Percentiles rank a stretch among this genome's conserved stretches.
phyloP scores from a whole-genome alignment of 2,888 invertebrate genomes.

The Lepeophtheirus nordmannii region DNA sequence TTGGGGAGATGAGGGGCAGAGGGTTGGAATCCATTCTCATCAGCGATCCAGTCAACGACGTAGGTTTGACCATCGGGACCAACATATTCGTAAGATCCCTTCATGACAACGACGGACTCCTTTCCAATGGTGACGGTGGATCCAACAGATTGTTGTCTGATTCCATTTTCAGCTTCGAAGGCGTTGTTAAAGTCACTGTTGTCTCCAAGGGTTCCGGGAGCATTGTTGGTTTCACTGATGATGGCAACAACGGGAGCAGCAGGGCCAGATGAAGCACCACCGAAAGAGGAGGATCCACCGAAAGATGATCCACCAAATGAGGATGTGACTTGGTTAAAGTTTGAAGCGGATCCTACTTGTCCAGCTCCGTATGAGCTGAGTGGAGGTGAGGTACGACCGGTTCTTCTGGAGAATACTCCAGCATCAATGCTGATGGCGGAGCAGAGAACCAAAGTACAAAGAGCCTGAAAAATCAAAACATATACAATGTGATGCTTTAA shows the following conservation, averaged over 20 bases:
- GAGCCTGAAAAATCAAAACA: neutral
- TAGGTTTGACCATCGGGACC: constrained; percentile 18
- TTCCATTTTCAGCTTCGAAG: constrained; percentile 24
- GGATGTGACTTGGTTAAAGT: neutral
- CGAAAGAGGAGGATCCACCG: neutral
- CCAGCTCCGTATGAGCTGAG: neutral
- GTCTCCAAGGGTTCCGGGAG: constrained; percentile 3
- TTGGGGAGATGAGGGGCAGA: constrained; percentile 19
- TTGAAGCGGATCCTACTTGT: neutral
- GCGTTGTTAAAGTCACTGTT: constrained; percentile 13
- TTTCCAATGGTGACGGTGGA: constrained; percentile 13
- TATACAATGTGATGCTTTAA: too few relatives aligned
- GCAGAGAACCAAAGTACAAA: neutral
- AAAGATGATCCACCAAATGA: neutral
- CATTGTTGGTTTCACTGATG: neutral
- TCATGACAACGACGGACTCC: constrained; percentile 17
- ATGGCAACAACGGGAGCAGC: neutral
- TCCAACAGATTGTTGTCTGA: constrained; percentile 13
- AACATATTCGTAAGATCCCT: constrained; percentile 21
- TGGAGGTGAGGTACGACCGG: neutral
- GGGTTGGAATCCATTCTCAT: constrained; percentile 23
- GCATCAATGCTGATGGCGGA: neutral
- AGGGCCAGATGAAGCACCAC: neutral
- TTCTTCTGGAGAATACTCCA: neutral
- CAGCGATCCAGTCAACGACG: constrained; percentile 21